Evolutionary conservation across 2,888 invertebrate genomes (phyloP).

Genomic region (Oscheius sp.): DNA sequence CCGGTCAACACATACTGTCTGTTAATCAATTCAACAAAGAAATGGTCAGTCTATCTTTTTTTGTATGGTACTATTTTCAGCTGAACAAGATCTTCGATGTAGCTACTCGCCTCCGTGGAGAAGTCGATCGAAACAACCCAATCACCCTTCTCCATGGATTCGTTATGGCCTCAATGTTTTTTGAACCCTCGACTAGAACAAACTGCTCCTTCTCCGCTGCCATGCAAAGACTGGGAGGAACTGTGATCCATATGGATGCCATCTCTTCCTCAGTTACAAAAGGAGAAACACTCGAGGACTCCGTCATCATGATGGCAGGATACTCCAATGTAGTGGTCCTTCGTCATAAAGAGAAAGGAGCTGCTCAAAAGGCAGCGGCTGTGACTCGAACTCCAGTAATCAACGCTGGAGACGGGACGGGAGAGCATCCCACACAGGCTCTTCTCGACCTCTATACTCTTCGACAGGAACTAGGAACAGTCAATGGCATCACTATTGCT

Average conservation of each 20-base stretch:
- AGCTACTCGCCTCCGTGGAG: conserved; percentile 85
- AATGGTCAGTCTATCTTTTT: conserved; percentile 76
- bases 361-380: conserved; percentile 76
- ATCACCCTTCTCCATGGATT: conserved; percentile 89
- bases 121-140: conserved; percentile 83
- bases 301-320: conserved; percentile 70
- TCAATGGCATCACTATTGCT: conserved; percentile 94
- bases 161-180: conserved; percentile 94
- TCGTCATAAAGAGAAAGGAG: conserved; percentile 90
- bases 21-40: conserved; percentile 81
- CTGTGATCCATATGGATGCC: conserved; percentile 85
- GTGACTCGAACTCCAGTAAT: conserved; percentile 76
- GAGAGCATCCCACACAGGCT: conserved; percentile 97
- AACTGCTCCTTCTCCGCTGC: conserved; percentile 94
- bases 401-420: conserved; percentile 96
- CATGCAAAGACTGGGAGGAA: conserved; percentile 93
- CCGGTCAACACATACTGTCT: conserved; percentile 83
- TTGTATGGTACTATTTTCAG: conserved; percentile 71
- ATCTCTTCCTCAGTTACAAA: conserved; percentile 87
- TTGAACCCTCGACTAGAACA: conserved; percentile 95
- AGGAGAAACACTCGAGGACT: conserved; percentile 89
- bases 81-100: conserved; percentile 92
- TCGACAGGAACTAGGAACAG: conserved; percentile 96
- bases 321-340: conserved; percentile 87
- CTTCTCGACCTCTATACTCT: conserved; percentile 96